Evolutionary conservation across 1,140 invertebrate genomes (phyloP).

Genomic region (Anastrepha ludens): DNA sequence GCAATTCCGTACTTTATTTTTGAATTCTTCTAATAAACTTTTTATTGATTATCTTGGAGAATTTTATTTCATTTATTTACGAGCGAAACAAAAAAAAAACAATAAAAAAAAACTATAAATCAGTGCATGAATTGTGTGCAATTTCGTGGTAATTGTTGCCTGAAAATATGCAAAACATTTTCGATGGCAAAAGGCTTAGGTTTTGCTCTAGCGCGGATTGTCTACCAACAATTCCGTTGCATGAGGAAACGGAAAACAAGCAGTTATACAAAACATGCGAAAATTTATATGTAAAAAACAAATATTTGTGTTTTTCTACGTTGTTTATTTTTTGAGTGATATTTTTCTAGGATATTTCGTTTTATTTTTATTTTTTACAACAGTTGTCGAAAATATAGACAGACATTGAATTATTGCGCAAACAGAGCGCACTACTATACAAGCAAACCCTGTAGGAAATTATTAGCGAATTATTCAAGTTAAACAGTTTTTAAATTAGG

Average conservation of each 20-base stretch:
- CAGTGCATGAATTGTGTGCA: conserved; percentile 1
- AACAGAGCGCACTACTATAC: too few species aligned
- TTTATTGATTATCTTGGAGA: not conserved
- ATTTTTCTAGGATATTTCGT: too few species aligned
- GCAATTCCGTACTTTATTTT: not conserved
- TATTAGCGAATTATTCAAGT: too few species aligned
- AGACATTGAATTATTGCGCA: too few species aligned
- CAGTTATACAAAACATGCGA: not conserved
- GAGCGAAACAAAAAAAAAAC: too few species aligned
- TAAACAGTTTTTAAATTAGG: too few species aligned
- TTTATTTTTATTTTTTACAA: too few species aligned
- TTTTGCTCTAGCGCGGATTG: not conserved
- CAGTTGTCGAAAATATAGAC: too few species aligned
- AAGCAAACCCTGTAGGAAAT: too few species aligned
- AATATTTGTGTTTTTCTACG: not conserved
- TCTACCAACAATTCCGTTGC: not conserved
- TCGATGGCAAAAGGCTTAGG: not conserved
- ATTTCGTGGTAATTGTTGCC: conserved; percentile 21
- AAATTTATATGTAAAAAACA: not conserved
- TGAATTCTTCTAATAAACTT: not conserved
- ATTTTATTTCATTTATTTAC: not conserved
- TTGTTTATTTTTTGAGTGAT: too few species aligned
- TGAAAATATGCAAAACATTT: conserved; percentile 35
- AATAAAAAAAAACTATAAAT: conserved; percentile 6
- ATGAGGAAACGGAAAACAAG: not conserved